Conservation (phyloP, 1,140 invertebrate species). For the Drosophila carrolli region DNA sequence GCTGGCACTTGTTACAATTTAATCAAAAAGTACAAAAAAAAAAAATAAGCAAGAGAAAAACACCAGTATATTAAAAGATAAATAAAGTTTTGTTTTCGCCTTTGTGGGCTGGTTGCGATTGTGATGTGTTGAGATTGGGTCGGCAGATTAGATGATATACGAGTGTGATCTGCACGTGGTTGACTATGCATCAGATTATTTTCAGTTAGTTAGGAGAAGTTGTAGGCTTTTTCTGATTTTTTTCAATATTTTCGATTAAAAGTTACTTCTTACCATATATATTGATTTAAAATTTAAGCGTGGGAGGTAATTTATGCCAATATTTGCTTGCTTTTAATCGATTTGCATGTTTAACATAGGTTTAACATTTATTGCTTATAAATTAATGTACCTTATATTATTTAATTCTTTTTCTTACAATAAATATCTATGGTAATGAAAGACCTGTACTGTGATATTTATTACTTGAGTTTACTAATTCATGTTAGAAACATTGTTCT, state of each 20-base stretch:
- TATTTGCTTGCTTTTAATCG: conserved; percentile 26
- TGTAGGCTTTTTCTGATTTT: conserved; percentile 26
- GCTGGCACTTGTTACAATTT: conserved; percentile 81
- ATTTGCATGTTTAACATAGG: conserved; percentile 33
- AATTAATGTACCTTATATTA: conserved; percentile 15
- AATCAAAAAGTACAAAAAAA: conserved; percentile 65
- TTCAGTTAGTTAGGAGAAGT: conserved; percentile 4
- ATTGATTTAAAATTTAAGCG: conserved; percentile 1
- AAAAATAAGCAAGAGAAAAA: conserved; percentile 2
- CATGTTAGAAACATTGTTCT: neutral
- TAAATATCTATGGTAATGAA: neutral
- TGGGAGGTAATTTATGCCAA: conserved; percentile 24
- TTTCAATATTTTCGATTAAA: conserved; percentile 4
- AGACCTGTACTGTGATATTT: neutral
- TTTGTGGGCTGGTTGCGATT: conserved; percentile 44
- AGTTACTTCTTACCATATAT: neutral
- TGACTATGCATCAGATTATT: neutral
- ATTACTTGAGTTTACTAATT: conserved; percentile 5
- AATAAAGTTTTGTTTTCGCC: conserved; percentile 38
- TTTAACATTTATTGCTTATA: conserved; percentile 32
- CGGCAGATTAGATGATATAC: conserved; percentile 41
- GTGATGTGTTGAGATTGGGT: conserved; percentile 52
- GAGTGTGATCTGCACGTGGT: conserved; percentile 46
- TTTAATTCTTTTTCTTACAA: neutral
- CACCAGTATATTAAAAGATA: conserved; percentile 33